Base-by-base conservation (phyloP, 2,888 invertebrate genomes). In the Tenthredo amoena region DNA sequence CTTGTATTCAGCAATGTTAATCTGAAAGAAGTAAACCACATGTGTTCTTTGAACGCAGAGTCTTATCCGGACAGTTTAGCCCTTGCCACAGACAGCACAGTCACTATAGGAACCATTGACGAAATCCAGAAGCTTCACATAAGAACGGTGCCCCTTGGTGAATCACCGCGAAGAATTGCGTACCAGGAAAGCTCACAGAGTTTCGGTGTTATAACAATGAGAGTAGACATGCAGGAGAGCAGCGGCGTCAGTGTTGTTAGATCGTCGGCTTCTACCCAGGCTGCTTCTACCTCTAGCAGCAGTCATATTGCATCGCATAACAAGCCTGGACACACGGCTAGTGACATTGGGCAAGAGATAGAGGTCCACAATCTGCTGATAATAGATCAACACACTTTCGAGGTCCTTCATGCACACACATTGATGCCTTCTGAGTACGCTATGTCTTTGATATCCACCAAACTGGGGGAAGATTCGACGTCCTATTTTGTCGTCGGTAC, bases 111-210 rank as follows among this genome's bases (percentile, higher is more conserved):
- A 86, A 99, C 99, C 0, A 99, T 99, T 89, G 99, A 99, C 94
- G 99, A 99, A 94, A 99, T 99, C 88, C 99, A 99, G 93, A 99
- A 99, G 93, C 94, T 99, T 26, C 99, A 99, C 94, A 99, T 99
- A 89, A 95, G 99, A 85, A 99, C 99, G 0, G 98, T 99, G 31
- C 98, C 98, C 0, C 94, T 99, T 0, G 98, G 98, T 0, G 99
- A 99, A 94, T 98, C 98, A 0, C 99, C 99, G 0, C 95, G 98
- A 84, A 95, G 99, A 86, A 99, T 99, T 91, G 97, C 99, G 0
- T 98, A 99, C 93, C 99, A 99, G 93, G 99, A 98, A 92, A 95
- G 96, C 68, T 97, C 98, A 18, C 97, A 98, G 95, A 98, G 99
- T 1, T 99, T 99, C 94, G 99, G 98, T 74, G 97, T 99, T 9